Conservation (phyloP, 2,888 invertebrate species). For the Mesodorylaimus sp. region DNA sequence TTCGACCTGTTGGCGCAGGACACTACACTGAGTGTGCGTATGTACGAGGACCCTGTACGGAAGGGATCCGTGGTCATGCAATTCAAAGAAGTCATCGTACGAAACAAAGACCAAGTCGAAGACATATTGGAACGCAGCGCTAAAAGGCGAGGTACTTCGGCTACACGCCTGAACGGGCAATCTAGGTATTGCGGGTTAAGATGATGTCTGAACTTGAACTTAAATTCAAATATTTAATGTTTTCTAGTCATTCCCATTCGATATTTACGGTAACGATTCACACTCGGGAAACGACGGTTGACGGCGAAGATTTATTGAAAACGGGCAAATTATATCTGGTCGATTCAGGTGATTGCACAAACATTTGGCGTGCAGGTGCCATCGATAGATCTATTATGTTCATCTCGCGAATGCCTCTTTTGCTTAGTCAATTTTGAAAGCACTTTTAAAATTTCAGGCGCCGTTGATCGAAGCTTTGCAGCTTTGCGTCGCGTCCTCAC, state of each 20-base stretch:
- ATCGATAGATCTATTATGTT: constrained; percentile 56
- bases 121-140: constrained; percentile 69
- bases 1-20: constrained; percentile 67
- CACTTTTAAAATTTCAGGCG: constrained; percentile 36
- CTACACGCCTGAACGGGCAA: constrained; percentile 78
- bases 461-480: constrained; percentile 80
- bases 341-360: constrained; percentile 91
- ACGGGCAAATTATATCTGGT: constrained; percentile 87
- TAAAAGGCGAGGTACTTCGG: constrained; percentile 64
- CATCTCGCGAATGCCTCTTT: no score
- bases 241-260: constrained; percentile 69
- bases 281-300: constrained; percentile 66
- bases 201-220: neutral
- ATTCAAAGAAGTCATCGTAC: constrained; percentile 71
- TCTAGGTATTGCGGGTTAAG: constrained; percentile 47
- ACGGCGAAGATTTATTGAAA: constrained; percentile 76
- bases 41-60: constrained; percentile 35
- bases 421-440: neutral
- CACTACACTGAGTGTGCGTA: constrained; percentile 39
- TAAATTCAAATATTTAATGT: constrained; percentile 1
- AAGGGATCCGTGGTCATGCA: constrained; percentile 70
- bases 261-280: constrained; percentile 84
- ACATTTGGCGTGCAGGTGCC: constrained; percentile 85
- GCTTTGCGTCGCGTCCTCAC: constrained; percentile 89
- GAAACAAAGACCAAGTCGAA: constrained; percentile 63